Evolutionary conservation across 2,113 vertebrate species (phyloP), one percentile per base, ranked within the genome.

Genomic region (Geococcyx californianus): DNA sequence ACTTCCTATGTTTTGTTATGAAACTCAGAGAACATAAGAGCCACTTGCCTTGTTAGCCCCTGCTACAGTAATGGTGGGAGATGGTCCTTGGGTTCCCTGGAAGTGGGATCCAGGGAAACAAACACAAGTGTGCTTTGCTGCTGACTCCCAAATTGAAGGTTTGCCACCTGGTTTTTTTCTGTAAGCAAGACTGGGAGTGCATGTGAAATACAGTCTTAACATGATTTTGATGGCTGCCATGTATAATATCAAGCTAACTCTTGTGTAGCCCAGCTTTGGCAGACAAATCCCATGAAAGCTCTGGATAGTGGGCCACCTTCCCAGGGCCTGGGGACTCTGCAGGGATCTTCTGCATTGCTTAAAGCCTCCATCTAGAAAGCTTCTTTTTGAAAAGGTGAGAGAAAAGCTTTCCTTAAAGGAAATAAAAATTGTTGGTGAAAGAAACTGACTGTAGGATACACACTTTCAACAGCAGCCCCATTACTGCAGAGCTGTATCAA

Each of bases 11-110:
- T 47, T 72, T 13, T 64, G 25, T n/a, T 67, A 38, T 34, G 40
- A 47, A 72, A 33, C n/a, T 34, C 1, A 0, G 11, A 36, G 24
- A 66, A 42, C 0, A 0, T 24, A 15, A 36, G 13, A 60, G 12
- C 54, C 24, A 19, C 34, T 68, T 49, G 31, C 42, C 13, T 69
- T 55, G 21, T 28, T 58, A 60, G 64, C 28, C 12, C 60, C 52
- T 36, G 45, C 13, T 13, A 33, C 14, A 17, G 25, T 38, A 42
- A 28, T 17, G 3, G 38, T 24, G 16, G 51, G 23, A 63, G 29
- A 28, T 70, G 12, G 11, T 69, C 24, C 7, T 63, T 24, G 14
- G 12, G 23, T 38, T 70, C 26, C 14, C 34, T 45, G 24, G 52
- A 66, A 45, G 21, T n/a, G 77, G 21, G 26, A 60, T 40, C 20